Conservation (phyloP, 2,797 vertebrate genomes). For the Xenops minutus region DNA sequence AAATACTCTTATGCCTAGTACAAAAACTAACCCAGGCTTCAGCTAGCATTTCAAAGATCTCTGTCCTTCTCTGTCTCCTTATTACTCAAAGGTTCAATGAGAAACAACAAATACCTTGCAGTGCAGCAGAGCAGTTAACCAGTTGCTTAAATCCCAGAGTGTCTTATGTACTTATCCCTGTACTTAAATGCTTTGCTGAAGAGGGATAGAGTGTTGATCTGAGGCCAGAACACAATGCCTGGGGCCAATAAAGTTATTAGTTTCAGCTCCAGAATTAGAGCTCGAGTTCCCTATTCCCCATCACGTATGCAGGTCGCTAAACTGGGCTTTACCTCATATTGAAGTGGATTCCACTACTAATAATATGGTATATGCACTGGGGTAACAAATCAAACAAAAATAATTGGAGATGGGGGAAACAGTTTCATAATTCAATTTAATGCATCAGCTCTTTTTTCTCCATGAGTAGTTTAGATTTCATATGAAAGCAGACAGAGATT, state of each 20-base stretch:
- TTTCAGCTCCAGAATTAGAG: not conserved
- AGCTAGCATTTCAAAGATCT: not conserved
- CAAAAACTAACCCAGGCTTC: not conserved
- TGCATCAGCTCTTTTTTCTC: not conserved
- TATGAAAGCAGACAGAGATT: not conserved
- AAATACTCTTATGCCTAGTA: not conserved
- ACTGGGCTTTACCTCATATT: not conserved
- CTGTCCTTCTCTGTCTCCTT: not conserved
- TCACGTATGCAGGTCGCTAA: not conserved
- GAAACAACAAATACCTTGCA: not conserved
- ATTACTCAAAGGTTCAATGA: not conserved
- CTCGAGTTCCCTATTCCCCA: not conserved
- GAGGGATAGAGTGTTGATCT: not conserved
- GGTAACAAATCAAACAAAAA: not conserved
- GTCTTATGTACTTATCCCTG: not conserved
- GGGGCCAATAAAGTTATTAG: not conserved
- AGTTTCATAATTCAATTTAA: not conserved
- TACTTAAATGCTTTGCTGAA: not conserved
- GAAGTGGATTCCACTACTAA: not conserved
- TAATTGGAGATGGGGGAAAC: not conserved
- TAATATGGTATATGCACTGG: not conserved
- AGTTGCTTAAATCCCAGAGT: not conserved
- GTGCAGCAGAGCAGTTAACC: not conserved
- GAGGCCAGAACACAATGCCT: not conserved
- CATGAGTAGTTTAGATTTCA: slow-evolving; percentile 9